Conservation (phyloP, 2,797 vertebrate species). For the Smutsia temminckii region DNA sequence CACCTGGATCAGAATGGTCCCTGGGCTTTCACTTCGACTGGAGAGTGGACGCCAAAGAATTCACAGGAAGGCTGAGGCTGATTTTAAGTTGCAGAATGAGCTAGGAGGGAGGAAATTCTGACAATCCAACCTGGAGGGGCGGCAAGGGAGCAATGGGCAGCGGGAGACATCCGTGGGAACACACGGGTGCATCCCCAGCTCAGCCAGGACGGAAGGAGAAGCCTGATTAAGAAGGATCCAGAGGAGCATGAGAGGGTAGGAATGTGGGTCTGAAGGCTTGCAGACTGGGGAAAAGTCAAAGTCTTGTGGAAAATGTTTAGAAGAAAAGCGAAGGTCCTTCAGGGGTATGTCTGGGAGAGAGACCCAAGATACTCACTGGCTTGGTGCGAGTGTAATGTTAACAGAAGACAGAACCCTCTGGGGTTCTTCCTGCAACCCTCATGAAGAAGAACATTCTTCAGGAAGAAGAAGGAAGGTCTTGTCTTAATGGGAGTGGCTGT, state of each 20-base stretch:
- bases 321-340: background rate
- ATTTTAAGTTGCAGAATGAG: background rate
- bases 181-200: background rate
- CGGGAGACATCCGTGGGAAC: background rate
- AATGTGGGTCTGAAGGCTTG: background rate
- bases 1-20: background rate
- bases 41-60: background rate
- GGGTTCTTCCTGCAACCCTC: background rate
- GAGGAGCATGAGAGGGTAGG: background rate
- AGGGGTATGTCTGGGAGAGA: background rate
- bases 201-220: background rate
- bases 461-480: background rate
- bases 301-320: background rate
- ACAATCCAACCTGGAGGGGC: background rate
- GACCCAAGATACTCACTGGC: background rate
- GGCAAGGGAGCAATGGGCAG: background rate
- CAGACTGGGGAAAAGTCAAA: background rate
- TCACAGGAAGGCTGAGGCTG: background rate
- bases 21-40: background rate
- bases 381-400: background rate
- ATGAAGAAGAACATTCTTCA: background rate
- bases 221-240: background rate
- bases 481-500: background rate
- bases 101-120: background rate
- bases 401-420: background rate